Percentiles rank a stretch among this genome's conserved stretches.
phyloP scores from a whole-genome alignment of 1,140 invertebrate species.

The Lineus longissimus region DNA sequence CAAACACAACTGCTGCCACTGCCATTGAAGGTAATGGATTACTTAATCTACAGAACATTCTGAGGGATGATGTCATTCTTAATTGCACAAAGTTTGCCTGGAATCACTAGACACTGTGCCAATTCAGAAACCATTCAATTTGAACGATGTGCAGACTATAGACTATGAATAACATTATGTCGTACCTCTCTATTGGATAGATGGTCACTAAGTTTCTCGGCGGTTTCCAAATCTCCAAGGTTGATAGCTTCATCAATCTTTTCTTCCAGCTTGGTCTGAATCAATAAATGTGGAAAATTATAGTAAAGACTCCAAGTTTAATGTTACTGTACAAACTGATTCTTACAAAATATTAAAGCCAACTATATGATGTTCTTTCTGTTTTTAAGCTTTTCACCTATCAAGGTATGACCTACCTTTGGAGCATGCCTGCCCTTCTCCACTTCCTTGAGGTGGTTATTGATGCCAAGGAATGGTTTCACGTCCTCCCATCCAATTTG shows the following conservation, averaged over 20 bases:
- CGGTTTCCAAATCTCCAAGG: conserved; percentile 27
- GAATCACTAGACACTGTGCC: neutral
- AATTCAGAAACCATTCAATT: neutral
- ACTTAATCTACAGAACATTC: neutral
- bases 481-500: conserved; percentile 18
- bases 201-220: conserved; percentile 36
- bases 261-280: conserved; percentile 27
- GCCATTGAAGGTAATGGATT: neutral
- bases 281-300: neutral
- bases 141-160: neutral
- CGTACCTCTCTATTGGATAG: conserved; percentile 37
- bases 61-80: neutral
- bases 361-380: neutral
- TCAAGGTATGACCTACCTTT: neutral
- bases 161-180: neutral
- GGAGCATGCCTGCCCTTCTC: conserved; percentile 26
- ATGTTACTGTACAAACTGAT: too few relatives aligned
- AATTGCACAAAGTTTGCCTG: too few relatives aligned
- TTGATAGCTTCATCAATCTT: conserved; percentile 30
- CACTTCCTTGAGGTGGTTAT: conserved; percentile 31
- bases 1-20: too few relatives aligned
- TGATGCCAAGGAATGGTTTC: conserved; percentile 27
- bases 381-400: neutral
- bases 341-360: too few relatives aligned
- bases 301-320: neutral